A percentile compares a stretch with the other conserved stretches of the same genome.
phyloP scores from a whole-genome alignment of 2,888 invertebrate species.

The Stenoptilia bipunctidactyla region DNA sequence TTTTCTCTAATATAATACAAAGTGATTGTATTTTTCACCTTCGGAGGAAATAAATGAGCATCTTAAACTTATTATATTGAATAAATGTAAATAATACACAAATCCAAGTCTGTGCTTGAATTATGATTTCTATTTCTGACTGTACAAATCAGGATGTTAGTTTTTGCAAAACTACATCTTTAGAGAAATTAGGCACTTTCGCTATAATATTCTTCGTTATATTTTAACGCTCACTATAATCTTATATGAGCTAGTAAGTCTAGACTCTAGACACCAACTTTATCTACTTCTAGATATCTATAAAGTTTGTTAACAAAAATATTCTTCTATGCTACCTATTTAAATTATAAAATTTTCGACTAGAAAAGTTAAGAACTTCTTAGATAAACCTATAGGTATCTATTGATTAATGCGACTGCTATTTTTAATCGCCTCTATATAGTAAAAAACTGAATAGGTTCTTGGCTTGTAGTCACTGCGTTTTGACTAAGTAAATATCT shows the following conservation, averaged over 20 bases:
- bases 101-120: too few species aligned
- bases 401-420: conserved; percentile 34
- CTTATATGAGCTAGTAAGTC: conserved; percentile 40
- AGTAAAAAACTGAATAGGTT: conserved; percentile 10
- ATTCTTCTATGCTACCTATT: conserved; percentile 66
- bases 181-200: conserved; percentile 34
- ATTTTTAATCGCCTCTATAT: conserved; percentile 37
- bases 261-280: conserved; percentile 37
- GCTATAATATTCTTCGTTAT: conserved; percentile 44
- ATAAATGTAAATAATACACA: too few species aligned
- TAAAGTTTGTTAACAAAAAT: conserved; percentile 58
- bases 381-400: conserved; percentile 37
- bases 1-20: too few species aligned
- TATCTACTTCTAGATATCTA: conserved; percentile 42
- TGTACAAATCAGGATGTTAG: too few species aligned
- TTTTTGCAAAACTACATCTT: conserved; percentile 36
- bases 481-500: too few species aligned
- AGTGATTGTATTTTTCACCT: too few species aligned
- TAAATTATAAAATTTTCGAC: conserved; percentile 54
- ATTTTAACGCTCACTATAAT: conserved; percentile 51
- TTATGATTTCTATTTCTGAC: too few species aligned
- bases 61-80: too few species aligned
- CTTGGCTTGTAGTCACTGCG: conserved; percentile 14
- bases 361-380: conserved; percentile 44
- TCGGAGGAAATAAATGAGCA: too few species aligned